Evolutionary conservation across 2,797 vertebrate species (phyloP).

Genomic region (Gallirallus australis): DNA sequence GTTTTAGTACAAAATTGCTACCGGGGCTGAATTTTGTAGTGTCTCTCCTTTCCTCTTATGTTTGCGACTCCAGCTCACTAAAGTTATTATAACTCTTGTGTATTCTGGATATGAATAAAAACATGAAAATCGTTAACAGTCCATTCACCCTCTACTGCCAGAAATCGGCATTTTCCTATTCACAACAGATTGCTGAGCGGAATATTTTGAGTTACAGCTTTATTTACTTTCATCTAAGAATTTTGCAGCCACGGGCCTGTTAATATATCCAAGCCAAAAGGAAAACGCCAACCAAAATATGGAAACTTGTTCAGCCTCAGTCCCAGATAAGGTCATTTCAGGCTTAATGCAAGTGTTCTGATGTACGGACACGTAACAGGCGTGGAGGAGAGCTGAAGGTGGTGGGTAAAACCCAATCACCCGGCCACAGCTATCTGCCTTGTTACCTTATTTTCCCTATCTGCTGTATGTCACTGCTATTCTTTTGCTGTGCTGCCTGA

Average conservation of each 20-base stretch:
- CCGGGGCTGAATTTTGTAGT: background rate
- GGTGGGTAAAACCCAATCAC: background rate
- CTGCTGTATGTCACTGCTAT: background rate
- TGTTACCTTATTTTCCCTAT: background rate
- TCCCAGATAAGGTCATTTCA: background rate
- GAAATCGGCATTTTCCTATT: background rate
- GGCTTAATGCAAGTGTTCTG: background rate
- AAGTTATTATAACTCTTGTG: background rate
- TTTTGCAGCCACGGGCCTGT: background rate
- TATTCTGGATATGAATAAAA: constrained; percentile 1
- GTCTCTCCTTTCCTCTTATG: background rate
- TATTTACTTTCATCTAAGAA: constrained; percentile 35
- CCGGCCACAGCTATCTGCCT: background rate
- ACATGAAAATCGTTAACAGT: background rate
- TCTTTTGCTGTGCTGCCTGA: background rate
- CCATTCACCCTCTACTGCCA: constrained; percentile 11
- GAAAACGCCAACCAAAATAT: background rate
- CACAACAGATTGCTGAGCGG: background rate
- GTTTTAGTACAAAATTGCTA: background rate
- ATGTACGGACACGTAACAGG: background rate
- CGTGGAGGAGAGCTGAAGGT: background rate
- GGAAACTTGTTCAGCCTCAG: background rate
- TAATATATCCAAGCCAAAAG: background rate
- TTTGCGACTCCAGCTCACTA: constrained; percentile 20
- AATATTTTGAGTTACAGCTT: constrained; percentile 8